Conservation (phyloP, 2,113 vertebrate genomes). For the western clawed frog (Xenopus tropicalis) region DNA sequence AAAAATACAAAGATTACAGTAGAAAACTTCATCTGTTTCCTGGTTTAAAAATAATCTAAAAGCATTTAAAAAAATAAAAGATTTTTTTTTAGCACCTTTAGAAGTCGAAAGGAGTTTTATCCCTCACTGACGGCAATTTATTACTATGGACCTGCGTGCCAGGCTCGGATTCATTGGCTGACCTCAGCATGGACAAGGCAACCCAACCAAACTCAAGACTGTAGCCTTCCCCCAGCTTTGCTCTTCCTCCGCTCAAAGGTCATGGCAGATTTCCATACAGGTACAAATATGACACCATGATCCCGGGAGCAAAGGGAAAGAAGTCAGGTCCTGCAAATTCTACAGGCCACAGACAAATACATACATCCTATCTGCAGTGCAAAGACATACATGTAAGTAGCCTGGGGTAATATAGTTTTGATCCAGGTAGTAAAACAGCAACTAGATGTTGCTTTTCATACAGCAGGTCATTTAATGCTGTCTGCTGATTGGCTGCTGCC, state of each 20-base stretch:
- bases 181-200: background rate
- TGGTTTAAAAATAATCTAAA: slow-evolving; percentile 39
- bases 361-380: too few species aligned
- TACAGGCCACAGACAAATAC: background rate
- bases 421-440: too few species aligned
- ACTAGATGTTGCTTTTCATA: too few species aligned
- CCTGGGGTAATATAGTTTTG: too few species aligned
- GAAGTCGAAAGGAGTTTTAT: slow-evolving; percentile 26
- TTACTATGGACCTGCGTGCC: slow-evolving; percentile 9
- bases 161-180: background rate
- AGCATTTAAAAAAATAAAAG: slow-evolving; percentile 37
- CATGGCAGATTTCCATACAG: background rate
- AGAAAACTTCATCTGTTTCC: slow-evolving; percentile 51
- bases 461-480: too few species aligned
- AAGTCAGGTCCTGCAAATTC: background rate
- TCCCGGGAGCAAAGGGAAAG: background rate
- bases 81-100: slow-evolving; percentile 38
- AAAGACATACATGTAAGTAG: too few species aligned
- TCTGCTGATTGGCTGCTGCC: too few species aligned
- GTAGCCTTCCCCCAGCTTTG: background rate
- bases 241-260: background rate
- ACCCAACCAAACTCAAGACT: background rate
- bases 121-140: slow-evolving; percentile 15
- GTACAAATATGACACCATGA: background rate
- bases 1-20: slow-evolving; percentile 64